Percentiles rank a stretch among this genome's conserved stretches.
Conservation (phyloP, 1,140 invertebrate species). For the Venturia canescens region DNA sequence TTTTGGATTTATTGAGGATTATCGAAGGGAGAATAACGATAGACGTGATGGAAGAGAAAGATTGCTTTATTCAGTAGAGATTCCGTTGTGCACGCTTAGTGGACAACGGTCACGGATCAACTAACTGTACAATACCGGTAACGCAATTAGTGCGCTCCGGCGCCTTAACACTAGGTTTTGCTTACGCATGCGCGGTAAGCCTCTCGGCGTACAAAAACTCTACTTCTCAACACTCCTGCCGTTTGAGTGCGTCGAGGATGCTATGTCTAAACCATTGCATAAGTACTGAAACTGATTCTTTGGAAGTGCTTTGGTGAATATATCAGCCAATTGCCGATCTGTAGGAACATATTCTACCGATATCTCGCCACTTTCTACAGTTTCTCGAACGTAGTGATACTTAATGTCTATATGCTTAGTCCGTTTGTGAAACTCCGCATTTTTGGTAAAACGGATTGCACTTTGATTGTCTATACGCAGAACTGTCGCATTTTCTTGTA, state of each 20-base stretch:
- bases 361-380: neutral
- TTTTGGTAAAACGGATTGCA: slow-evolving; percentile 1
- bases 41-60: too few species aligned
- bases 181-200: too few species aligned
- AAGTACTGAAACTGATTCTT: slow-evolving; percentile 16
- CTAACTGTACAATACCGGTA: too few species aligned
- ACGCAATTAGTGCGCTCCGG: too few species aligned
- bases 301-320: slow-evolving; percentile 11
- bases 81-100: too few species aligned
- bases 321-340: slow-evolving; percentile 12
- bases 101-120: too few species aligned
- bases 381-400: neutral
- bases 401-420: slow-evolving; percentile 13
- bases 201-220: neutral
- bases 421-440: slow-evolving; percentile 2
- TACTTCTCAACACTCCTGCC: slow-evolving; percentile 2
- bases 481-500: neutral
- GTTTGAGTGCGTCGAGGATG: neutral
- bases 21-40: too few species aligned
- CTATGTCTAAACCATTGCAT: neutral
- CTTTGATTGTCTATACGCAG: slow-evolving; percentile 23
- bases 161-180: too few species aligned
- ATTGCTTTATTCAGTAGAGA: too few species aligned
- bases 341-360: slow-evolving; percentile 11
- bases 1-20: slow-evolving; percentile 44